These are phyloP conservation scores for Pempheris klunzingeri DNA, from an alignment of 2,797 vertebrate genomes.

Conservation along the genomic window DNA sequence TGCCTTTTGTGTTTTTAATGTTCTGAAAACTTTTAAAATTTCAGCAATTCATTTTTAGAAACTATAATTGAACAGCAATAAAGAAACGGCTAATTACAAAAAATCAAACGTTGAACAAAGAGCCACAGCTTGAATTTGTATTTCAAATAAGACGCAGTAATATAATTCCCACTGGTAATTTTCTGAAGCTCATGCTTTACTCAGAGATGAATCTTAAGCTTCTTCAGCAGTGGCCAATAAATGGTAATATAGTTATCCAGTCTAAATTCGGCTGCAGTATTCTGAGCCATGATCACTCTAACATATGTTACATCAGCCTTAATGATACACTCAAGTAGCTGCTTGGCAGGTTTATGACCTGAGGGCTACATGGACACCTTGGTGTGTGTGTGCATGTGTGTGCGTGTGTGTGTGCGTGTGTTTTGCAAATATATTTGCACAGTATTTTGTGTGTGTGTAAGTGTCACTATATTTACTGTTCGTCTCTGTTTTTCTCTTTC, in stretches of 20 bases:
- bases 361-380: slow-evolving; percentile 63
- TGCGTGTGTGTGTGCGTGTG: slow-evolving; percentile 27
- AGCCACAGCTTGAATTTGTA: not conserved
- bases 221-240: slow-evolving; percentile 25
- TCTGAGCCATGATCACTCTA: slow-evolving; percentile 65
- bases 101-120: slow-evolving; percentile 1
- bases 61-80: not conserved
- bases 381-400: slow-evolving; percentile 40
- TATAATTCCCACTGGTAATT: slow-evolving; percentile 34
- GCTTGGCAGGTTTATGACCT: slow-evolving; percentile 73
- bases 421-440: slow-evolving; percentile 17
- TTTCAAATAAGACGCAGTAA: slow-evolving; percentile 25
- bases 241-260: slow-evolving; percentile 52
- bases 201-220: slow-evolving; percentile 37
- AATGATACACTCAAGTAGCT: slow-evolving; percentile 71
- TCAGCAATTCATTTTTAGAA: slow-evolving; percentile 22
- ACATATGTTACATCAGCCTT: slow-evolving; percentile 70
- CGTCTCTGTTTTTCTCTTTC: slow-evolving; percentile 48
- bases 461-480: slow-evolving; percentile 11
- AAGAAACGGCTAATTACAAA: not conserved
- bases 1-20: not conserved
- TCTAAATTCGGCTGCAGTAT: slow-evolving; percentile 55
- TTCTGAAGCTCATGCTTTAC: slow-evolving; percentile 25
- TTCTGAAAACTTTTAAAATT: not conserved
- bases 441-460: slow-evolving; percentile 8